Percentiles rank a stretch among this genome's conserved stretches.
phyloP scores from a whole-genome alignment of 2,113 vertebrate species.

The Uria aalge region DNA sequence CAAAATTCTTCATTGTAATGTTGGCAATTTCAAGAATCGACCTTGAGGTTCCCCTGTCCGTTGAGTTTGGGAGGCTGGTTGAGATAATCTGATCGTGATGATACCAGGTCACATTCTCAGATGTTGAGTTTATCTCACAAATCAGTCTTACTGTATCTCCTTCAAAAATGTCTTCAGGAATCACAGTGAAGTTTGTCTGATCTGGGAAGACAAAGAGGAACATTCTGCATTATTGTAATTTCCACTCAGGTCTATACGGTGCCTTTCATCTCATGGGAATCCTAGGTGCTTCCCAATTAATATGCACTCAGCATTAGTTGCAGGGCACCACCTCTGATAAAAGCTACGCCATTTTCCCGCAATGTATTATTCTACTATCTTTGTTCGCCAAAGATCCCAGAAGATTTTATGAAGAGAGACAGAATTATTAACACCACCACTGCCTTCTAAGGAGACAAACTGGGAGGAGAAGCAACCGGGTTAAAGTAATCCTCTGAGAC shows the following conservation, averaged over 20 bases:
- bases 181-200: slow-evolving; percentile 45
- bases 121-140: slow-evolving; percentile 41
- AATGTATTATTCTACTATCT: background rate
- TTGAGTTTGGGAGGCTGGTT: background rate
- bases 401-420: background rate
- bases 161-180: slow-evolving; percentile 55
- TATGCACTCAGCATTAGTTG: background rate
- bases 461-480: background rate
- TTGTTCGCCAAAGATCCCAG: background rate
- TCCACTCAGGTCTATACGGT: background rate
- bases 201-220: slow-evolving; percentile 54
- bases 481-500: background rate
- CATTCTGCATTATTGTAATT: background rate
- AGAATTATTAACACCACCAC: background rate
- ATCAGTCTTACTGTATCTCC: slow-evolving; percentile 65
- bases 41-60: background rate
- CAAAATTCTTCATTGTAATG: background rate
- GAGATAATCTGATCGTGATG: background rate
- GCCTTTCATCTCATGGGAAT: background rate
- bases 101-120: slow-evolving; percentile 51
- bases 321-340: background rate
- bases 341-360: background rate
- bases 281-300: background rate
- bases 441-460: background rate
- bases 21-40: slow-evolving; percentile 51